Conservation (phyloP, 2,888 invertebrate species). For the Acleris holmiana region DNA sequence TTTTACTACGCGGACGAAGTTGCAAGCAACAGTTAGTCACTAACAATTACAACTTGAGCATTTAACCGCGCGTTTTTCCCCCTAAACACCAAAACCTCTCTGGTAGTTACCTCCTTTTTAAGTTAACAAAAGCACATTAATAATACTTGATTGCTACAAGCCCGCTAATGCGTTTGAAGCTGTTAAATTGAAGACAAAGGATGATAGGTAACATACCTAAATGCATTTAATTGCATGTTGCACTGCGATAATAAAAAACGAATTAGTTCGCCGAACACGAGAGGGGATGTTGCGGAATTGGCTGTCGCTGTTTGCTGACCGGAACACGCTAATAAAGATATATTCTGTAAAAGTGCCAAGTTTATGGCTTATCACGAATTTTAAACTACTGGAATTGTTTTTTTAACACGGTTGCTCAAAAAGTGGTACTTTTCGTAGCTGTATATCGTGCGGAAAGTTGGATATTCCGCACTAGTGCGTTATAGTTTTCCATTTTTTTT, state of each 20-base stretch:
- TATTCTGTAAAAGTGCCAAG: not conserved
- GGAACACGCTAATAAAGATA: not conserved
- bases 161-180: constrained; percentile 51
- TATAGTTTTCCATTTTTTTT: no score
- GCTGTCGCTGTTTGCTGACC: not conserved
- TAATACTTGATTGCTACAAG: constrained; percentile 67
- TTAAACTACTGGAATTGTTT: no score
- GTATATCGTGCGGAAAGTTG: no score
- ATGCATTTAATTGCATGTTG: constrained; percentile 35
- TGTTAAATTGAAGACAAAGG: constrained; percentile 34
- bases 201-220: constrained; percentile 27
- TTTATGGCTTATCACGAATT: not conserved
- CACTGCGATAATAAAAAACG: constrained; percentile 27
- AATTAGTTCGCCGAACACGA: constrained; percentile 25
- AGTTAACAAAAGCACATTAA: constrained; percentile 75
- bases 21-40: no score
- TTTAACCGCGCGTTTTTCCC: not conserved
- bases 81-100: not conserved
- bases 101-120: constrained; percentile 49
- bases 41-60: no score
- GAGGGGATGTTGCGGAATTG: constrained; percentile 5
- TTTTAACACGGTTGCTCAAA: no score
- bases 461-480: no score
- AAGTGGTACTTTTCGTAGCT: no score
- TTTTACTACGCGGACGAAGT: no score